These are phyloP conservation scores for Chydorus sphaericus DNA, from an alignment of 2,888 invertebrate genomes.

Conservation along the genomic window DNA sequence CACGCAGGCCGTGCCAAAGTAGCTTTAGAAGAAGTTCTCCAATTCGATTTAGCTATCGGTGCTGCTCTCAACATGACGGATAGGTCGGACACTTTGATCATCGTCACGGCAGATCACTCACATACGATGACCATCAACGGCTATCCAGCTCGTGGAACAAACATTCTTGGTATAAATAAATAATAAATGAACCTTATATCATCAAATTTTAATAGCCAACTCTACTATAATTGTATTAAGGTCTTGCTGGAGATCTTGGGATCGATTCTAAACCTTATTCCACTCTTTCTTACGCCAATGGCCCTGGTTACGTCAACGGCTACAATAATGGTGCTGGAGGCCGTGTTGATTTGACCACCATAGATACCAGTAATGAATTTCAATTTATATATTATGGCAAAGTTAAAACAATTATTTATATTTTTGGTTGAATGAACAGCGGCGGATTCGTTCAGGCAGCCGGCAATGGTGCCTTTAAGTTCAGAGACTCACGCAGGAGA, in stretches of 20 bases:
- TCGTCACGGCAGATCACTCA: conserved; percentile 64
- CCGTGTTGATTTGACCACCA: conserved; percentile 39
- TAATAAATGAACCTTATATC: neutral
- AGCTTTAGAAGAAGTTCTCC: conserved; percentile 63
- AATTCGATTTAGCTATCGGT: conserved; percentile 52
- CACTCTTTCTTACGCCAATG: conserved; percentile 58
- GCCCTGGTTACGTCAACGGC: conserved; percentile 41
- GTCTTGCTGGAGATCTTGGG: conserved; percentile 31
- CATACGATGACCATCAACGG: conserved; percentile 63
- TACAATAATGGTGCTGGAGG: conserved; percentile 29
- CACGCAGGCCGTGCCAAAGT: conserved; percentile 38
- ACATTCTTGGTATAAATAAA: conserved; percentile 35
- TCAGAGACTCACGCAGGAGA: conserved; percentile 27
- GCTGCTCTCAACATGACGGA: conserved; percentile 43
- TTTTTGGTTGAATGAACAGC: conserved; percentile 11
- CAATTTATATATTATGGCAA: neutral
- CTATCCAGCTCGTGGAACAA: conserved; percentile 48
- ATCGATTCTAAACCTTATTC: conserved; percentile 45
- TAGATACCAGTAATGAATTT: conserved; percentile 27
- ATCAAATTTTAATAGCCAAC: neutral
- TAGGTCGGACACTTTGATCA: conserved; percentile 54
- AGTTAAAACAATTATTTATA: neutral
- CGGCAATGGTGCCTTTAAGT: conserved; percentile 13
- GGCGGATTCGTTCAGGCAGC: conserved; percentile 16
- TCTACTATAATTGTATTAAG: neutral